Evolutionary conservation across 2,797 vertebrate species (phyloP).

Genomic region (Momotus momota): DNA sequence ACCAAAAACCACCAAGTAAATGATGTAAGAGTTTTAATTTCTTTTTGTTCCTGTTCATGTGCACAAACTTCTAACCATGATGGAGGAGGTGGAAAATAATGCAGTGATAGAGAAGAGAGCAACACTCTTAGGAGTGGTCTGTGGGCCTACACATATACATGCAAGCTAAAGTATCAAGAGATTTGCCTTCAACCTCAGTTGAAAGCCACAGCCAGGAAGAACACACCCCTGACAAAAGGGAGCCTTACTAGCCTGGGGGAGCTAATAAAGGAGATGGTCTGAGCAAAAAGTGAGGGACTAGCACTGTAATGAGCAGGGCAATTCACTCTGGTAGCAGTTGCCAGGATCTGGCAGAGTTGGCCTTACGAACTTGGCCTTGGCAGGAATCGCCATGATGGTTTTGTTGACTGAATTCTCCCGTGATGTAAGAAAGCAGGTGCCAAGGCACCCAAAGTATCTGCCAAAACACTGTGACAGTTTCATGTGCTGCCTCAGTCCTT

Average conservation of each 20-base stretch:
- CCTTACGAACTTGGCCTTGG: not conserved
- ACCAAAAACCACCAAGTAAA: not conserved
- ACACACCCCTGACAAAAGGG: not conserved
- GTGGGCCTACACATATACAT: too few relatives aligned
- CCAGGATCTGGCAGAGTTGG: not conserved
- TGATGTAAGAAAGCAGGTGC: not conserved
- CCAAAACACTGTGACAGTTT: not conserved
- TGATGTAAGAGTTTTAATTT: not conserved
- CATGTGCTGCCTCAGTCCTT: not conserved
- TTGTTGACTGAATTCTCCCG: not conserved
- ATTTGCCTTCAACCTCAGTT: not conserved
- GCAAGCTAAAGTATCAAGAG: not conserved
- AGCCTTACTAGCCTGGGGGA: not conserved
- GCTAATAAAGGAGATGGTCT: not conserved
- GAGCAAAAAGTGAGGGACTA: not conserved
- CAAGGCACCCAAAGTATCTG: not conserved
- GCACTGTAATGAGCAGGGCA: not conserved
- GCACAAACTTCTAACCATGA: rapidly evolving
- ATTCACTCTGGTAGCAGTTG: not conserved
- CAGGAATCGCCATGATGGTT: not conserved
- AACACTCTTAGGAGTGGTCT: not conserved
- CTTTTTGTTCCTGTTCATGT: not conserved
- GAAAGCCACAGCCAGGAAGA: not conserved
- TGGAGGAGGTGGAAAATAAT: not conserved
- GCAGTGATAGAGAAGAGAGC: not conserved